phyloP scores from a whole-genome alignment of 2,113 vertebrate genomes.

The Pollachius pollachius region DNA sequence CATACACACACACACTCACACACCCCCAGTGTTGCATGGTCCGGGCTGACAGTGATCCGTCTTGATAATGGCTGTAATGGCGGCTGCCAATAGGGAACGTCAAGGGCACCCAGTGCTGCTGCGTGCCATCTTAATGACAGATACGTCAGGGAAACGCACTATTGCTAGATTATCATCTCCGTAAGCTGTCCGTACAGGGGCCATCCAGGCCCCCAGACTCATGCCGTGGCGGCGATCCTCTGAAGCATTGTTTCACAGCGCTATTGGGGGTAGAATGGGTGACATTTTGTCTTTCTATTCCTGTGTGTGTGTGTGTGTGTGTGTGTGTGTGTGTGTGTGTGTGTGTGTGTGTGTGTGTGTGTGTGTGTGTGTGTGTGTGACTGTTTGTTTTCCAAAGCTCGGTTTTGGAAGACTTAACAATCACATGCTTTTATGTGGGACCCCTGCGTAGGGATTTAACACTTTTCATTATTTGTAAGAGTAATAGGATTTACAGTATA shows the following conservation, averaged over 20 bases:
- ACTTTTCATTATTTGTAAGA: too few relatives aligned
- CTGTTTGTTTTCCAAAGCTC: too few relatives aligned
- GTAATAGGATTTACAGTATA: neutral
- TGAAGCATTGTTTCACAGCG: too few relatives aligned
- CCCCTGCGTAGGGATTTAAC: too few relatives aligned
- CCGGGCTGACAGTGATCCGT: constrained; percentile 50
- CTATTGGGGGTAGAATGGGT: too few relatives aligned
- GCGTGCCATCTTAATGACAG: constrained; percentile 28
- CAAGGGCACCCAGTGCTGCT: constrained; percentile 30
- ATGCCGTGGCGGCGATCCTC: constrained; percentile 32
- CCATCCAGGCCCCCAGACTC: constrained; percentile 30
- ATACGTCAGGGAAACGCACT: constrained; percentile 27
- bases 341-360: too few relatives aligned
- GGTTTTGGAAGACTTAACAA: too few relatives aligned
- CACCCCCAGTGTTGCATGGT: constrained; percentile 19
- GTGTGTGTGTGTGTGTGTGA: too few relatives aligned
- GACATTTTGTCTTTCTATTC: too few relatives aligned
- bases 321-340: too few relatives aligned
- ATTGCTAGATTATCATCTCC: constrained; percentile 35
- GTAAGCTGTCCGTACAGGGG: constrained; percentile 33
- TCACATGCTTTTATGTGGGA: too few relatives aligned
- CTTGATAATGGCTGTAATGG: constrained; percentile 43
- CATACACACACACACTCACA: neutral
- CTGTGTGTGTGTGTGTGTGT: too few relatives aligned
- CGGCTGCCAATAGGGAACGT: constrained; percentile 26